Base-by-base conservation (phyloP, 2,113 vertebrate genomes). In the Hiodon tergisus region DNA sequence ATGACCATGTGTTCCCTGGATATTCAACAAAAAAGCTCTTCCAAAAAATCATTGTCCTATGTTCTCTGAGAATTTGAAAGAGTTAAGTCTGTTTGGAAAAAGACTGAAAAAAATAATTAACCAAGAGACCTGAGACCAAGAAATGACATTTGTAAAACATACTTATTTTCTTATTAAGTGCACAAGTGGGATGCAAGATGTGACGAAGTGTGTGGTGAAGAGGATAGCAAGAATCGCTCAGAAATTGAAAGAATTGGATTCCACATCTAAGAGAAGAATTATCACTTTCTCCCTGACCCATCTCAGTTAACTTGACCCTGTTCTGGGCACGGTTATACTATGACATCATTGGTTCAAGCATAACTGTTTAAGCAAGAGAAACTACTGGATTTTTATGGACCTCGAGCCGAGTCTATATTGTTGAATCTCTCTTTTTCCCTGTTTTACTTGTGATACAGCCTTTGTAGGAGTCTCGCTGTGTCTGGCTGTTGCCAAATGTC, bases 401-500 rank as follows among this genome's bases (percentile, higher is more conserved):
- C 57, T 62, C 69, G 75, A 46, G 48, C 53, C 57, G 61, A 77
- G 62, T 53, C 71, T 66, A 55, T 79, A 55, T 88, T 73, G 76
- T 69, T 59, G 69, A 7, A 82, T 80, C 72, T 80, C 71, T 82
- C 69, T 83, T 61, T 69, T 60, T 58, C 71, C 48, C 46, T 71
- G 68, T 55, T 55, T 57, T 51, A 76, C 76, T 60, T 67, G 79
- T 84, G 80, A 86, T 81, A 79, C 79, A 76, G 77, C 83, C 62
- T 81, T 68, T 77, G 83, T 75, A 79, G 87, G 87, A 87, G 83
- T 86, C 83, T 75, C 72, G 62, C 83, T 85, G 87, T 88, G 85
- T 93, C 88, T 91, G 86, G 85, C 89, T 86, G 89, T 94, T 94
- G 94, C 94, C 93, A 95, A 95, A 94, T 86, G 81, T 89, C 82